Evolutionary conservation across 2,888 invertebrate species (phyloP), one percentile per base, ranked within the genome.

Genomic region (Patella pellucida): DNA sequence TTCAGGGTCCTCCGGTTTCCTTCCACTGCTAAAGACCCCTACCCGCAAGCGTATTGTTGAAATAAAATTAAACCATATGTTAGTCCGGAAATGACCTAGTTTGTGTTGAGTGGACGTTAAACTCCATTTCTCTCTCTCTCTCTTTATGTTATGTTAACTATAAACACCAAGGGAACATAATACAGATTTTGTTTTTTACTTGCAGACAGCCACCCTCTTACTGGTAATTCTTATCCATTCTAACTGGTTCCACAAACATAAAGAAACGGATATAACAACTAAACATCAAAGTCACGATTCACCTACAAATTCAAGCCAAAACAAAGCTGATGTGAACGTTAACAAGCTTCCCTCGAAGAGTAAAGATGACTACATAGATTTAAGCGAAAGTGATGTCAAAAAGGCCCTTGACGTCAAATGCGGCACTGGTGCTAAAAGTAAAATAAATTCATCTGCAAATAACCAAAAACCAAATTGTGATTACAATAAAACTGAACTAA

Each of bases 181-280:
- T 51, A 41, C 67, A 19, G 7, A 12, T 3, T 16, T 68, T 41
- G 5, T 16, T 15, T 70, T 76, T 50, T 69, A 54, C 69, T 91
- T 92, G 95, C 67, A 93, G 94, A 89, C 88, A 52, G 86, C 88
- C 23, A 77, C 81, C 23, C 76, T 87, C 11, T 77, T 88, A n/a
- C 74, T 85, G 23, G 77, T 78, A 19, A 85, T 85, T 62, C 77
- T 87, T 56, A 75, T 80, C 68, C 81, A 83, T 72, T 79, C 84
- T 15, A 82, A 79, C n/a, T 86, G 85, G 86, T 80, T 85, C 72
- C 23, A 62, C 23, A 5, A 19, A 12, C 11, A 11, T 62, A 41
- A 41, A 41, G 19, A 9, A 2, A 7, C 12, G 11, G 3, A 62
- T 1, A 19, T 19, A 62, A 12, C 1, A 7, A 23, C 62, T 23